Evolutionary conservation across 2,113 vertebrate genomes (phyloP).

Genomic region (Thymallus thymallus): DNA sequence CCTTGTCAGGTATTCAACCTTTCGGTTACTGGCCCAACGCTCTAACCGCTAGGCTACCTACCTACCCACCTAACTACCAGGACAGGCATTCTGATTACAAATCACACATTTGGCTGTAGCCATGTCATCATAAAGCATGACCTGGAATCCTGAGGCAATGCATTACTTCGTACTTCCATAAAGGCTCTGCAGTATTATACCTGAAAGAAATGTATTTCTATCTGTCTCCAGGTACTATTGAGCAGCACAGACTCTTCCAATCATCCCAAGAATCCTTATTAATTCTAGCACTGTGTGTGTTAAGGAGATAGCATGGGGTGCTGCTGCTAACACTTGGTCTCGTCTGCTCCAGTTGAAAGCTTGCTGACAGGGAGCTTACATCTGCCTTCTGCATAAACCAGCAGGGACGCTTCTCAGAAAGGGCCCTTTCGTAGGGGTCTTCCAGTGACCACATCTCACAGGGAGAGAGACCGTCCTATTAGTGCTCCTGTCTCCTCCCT

Average conservation of each 20-base stretch:
- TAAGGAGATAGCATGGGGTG: slow-evolving; percentile 54
- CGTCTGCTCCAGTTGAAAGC: slow-evolving; percentile 59
- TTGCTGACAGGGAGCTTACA: slow-evolving; percentile 52
- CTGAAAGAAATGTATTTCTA: slow-evolving; percentile 27
- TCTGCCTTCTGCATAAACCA: slow-evolving; percentile 57
- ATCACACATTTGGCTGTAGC: slow-evolving; percentile 42
- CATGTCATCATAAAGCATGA: slow-evolving; percentile 49
- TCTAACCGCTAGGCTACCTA: too few species aligned
- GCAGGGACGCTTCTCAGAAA: slow-evolving; percentile 51
- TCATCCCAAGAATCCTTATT: not conserved
- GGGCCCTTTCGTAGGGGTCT: not conserved
- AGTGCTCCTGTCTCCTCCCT: slow-evolving; percentile 21
- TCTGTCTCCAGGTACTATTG: slow-evolving; percentile 35
- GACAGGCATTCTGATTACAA: slow-evolving; percentile 32
- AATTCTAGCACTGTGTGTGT: slow-evolving; percentile 41
- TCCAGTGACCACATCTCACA: slow-evolving; percentile 14
- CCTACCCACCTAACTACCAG: too few species aligned
- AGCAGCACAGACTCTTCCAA: slow-evolving; percentile 19
- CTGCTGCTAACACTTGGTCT: slow-evolving; percentile 34
- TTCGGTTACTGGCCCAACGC: too few species aligned
- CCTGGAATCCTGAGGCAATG: slow-evolving; percentile 36
- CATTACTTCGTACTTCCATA: slow-evolving; percentile 24
- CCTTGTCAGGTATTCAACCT: too few species aligned
- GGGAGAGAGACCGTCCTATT: slow-evolving; percentile 35
- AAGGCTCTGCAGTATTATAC: slow-evolving; percentile 49